phyloP scores from a whole-genome alignment of 2,113 vertebrate species.

The Megaceryle maxima region DNA sequence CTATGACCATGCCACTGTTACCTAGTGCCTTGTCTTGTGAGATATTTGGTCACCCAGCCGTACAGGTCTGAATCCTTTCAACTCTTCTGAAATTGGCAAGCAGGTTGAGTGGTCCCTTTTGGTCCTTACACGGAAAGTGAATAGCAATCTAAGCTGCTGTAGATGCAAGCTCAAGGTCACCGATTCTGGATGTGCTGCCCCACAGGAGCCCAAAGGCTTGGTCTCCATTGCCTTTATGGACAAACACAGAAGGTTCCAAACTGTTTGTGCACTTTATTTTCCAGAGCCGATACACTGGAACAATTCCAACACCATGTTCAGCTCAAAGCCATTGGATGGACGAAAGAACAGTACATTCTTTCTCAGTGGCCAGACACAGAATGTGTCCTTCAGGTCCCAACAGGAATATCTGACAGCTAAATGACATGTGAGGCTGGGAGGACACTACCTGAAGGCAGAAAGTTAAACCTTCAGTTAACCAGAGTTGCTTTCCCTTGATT shows the following conservation, averaged over 20 bases:
- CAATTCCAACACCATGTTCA: background rate
- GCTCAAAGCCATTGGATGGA: background rate
- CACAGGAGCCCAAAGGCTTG: background rate
- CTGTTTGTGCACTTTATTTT: background rate
- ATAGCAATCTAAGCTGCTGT: background rate
- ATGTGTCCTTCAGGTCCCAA: background rate
- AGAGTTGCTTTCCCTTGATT: background rate
- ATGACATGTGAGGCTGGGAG: background rate
- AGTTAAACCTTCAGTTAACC: background rate
- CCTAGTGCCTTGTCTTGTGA: background rate
- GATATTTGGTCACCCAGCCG: background rate
- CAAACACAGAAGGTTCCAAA: background rate
- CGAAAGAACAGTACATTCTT: background rate
- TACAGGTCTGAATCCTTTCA: background rate
- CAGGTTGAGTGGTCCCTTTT: background rate
- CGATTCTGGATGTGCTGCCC: background rate
- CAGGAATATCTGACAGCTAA: background rate
- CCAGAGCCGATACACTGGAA: background rate
- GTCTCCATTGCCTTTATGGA: background rate
- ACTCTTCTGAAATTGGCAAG: background rate
- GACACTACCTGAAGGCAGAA: background rate
- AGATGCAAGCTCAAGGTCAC: background rate
- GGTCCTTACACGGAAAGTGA: background rate
- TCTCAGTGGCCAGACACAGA: background rate
- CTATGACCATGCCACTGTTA: fast-evolving